Percentiles rank a stretch among this genome's conserved stretches.
These are phyloP conservation scores for Axinella damicornis DNA, from an alignment of 37 sponge, comb jelly and placozoan genomes.

Conservation along the genomic window DNA sequence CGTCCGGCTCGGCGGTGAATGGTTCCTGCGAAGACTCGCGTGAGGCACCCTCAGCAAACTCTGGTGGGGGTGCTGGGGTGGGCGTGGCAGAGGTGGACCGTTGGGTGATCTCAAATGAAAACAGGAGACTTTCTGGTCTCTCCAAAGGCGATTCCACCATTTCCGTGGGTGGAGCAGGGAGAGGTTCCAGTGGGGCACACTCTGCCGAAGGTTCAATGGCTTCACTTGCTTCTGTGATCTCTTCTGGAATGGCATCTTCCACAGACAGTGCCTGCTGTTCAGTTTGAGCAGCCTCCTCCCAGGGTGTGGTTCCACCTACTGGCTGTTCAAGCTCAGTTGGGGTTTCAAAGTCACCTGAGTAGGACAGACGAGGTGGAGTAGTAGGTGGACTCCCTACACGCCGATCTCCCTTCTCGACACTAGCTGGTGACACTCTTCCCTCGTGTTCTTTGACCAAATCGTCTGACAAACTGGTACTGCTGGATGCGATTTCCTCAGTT, in stretches of 20 bases:
- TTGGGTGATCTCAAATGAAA: conserved; percentile 1
- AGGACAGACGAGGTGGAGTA: neutral
- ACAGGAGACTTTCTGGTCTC: neutral
- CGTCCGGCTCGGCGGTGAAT: neutral
- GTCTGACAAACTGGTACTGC: too few relatives aligned
- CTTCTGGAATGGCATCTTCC: too few relatives aligned
- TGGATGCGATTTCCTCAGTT: conserved; percentile 18
- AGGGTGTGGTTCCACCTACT: too few relatives aligned
- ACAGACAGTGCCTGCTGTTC: too few relatives aligned
- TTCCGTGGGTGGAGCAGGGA: conserved; percentile 5
- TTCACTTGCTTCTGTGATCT: too few relatives aligned
- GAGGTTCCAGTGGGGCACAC: neutral
- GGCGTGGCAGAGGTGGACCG: conserved; percentile 24
- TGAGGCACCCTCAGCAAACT: conserved; percentile 39
- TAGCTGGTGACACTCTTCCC: neutral
- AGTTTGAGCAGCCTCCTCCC: too few relatives aligned
- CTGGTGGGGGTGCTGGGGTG: conserved; percentile 34
- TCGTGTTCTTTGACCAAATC: too few relatives aligned
- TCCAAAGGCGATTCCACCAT: neutral
- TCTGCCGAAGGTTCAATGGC: too few relatives aligned
- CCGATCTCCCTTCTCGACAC: neutral
- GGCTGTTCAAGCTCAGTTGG: neutral
- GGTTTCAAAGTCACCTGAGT: conserved; percentile 3
- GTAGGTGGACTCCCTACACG: neutral
- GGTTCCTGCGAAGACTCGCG: conserved; percentile 26